Evolutionary conservation across 2,888 invertebrate genomes (phyloP), one percentile per base, ranked within the genome.

Genomic region (Ectemnius cavifrons): DNA sequence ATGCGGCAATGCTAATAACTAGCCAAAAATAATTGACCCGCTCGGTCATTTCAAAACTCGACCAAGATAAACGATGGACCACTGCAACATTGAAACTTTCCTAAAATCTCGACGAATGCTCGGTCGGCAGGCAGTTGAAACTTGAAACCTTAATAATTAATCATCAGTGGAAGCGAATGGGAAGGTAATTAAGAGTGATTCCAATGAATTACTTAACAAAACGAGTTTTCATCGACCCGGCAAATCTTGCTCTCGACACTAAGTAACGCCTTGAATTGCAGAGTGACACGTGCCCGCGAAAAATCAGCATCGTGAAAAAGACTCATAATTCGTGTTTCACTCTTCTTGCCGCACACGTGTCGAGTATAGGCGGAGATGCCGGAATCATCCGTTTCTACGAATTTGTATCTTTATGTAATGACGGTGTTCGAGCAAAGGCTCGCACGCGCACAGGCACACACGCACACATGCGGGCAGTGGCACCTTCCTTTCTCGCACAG

Each of bases 381-480:
- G n/a, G 64, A 28, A 56, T 61, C 67, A 18, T 49, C 23, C 56
- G 20, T 45, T 67, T 67, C 70, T 70, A 62, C 58, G 67, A 28
- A 18, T 60, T 67, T 77, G 61, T 49, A 37, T 20, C 47, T 77
- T 76, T 78, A 78, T 64, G 56, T 76, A 76, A 77, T 49, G 65
- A 75, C 71, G 28, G 8, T 52, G 14, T 16, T 52, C 37, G 52
- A 14, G n/a, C 4, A 52, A 14, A 52, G 52, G 14, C 52, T 6
- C 16, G 16, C 52, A 52, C 16, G 52, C 14, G 2, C 49, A 49
- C 16, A 49, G 8, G 49, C 49, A 2, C 14, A 6, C 13, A 49
- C 4, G 13, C 52, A 14, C 16, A 8, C 37, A 37, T 23, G 23
- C 23, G 3, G 23, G 2, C 37, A 37, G 5, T 6, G 37, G 8